phyloP scores from a whole-genome alignment of 2,113 vertebrate species.

The Gasterosteus nipponicus region DNA sequence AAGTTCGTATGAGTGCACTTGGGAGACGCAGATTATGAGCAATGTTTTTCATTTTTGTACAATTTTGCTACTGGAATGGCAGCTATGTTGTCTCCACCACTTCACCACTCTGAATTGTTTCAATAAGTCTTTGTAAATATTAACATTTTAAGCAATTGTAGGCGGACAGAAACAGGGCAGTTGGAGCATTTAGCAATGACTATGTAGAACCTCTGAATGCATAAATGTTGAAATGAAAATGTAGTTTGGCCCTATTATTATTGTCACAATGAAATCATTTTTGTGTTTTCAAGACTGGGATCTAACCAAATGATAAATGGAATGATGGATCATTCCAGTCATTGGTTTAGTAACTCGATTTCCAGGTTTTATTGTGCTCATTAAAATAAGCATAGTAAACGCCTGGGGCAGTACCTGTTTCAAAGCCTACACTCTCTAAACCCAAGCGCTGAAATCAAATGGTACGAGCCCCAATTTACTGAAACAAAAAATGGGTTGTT shows the following conservation, averaged over 20 bases:
- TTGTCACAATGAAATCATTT: slow-evolving; percentile 9
- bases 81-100: background rate
- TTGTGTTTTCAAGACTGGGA: background rate
- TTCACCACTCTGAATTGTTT: background rate
- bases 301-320: background rate
- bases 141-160: background rate
- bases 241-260: background rate
- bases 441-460: background rate
- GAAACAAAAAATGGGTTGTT: too few relatives aligned
- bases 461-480: too few relatives aligned
- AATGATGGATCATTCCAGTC: background rate
- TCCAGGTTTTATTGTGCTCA: background rate
- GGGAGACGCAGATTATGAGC: background rate
- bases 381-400: background rate
- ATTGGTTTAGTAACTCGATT: background rate
- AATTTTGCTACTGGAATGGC: background rate
- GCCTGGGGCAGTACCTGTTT: background rate
- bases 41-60: background rate
- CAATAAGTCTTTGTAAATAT: background rate
- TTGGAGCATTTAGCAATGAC: background rate
- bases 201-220: slow-evolving; percentile 19
- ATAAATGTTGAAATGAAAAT: slow-evolving; percentile 12
- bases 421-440: background rate
- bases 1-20: background rate
- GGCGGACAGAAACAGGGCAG: background rate